phyloP scores from a whole-genome alignment of 1,140 invertebrate genomes.

The Aphelinus atriplicis region DNA sequence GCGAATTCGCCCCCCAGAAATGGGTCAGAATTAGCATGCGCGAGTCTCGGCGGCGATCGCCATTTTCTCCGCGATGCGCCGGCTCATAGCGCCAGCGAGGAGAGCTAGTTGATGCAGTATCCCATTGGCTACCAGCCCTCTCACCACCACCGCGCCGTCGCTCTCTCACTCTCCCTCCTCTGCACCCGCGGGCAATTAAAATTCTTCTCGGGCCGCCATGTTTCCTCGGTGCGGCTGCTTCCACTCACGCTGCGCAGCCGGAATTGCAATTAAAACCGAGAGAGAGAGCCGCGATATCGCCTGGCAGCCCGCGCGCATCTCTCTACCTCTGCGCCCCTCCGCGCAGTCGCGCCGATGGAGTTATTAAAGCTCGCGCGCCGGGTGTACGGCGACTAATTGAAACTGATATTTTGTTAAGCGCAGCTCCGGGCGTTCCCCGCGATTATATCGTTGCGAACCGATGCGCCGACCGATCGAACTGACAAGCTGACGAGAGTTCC shows the following conservation, averaged over 20 bases:
- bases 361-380: constrained; percentile 11
- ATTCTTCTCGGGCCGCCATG: constrained; percentile 59
- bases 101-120: constrained; percentile 65
- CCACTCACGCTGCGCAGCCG: constrained; percentile 19
- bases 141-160: background rate
- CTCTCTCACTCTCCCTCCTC: background rate
- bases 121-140: constrained; percentile 62
- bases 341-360: constrained; percentile 1
- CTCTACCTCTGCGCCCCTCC: background rate
- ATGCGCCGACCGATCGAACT: background rate
- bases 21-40: constrained; percentile 41
- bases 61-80: constrained; percentile 62
- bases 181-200: constrained; percentile 59
- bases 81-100: constrained; percentile 14
- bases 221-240: constrained; percentile 32
- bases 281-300: background rate
- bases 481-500: background rate
- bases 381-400: background rate
- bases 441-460: too few species aligned
- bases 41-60: constrained; percentile 47
- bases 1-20: constrained; percentile 19
- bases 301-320: background rate
- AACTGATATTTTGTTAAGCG: background rate
- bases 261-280: constrained; percentile 44
- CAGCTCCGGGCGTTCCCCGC: too few species aligned